Conservation (phyloP, 1,140 invertebrate species). For the Lordiphosa collinella region DNA sequence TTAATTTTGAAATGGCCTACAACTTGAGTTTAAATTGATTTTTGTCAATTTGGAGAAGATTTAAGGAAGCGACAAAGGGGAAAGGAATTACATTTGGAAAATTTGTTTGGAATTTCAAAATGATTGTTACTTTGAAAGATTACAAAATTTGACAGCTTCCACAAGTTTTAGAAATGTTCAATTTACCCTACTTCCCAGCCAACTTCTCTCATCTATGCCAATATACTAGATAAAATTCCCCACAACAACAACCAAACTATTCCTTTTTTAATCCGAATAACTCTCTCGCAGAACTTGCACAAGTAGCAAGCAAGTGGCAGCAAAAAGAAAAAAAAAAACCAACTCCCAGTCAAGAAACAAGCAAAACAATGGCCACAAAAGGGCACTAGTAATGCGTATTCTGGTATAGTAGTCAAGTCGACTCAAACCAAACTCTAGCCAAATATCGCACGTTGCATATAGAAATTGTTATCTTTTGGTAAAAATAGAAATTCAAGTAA, state of each 20-base stretch:
- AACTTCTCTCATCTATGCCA: conserved; percentile 37
- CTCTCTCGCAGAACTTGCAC: conserved; percentile 25
- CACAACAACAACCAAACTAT: conserved; percentile 9
- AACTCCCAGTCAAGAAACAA: background rate
- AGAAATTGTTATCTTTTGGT: conserved; percentile 61
- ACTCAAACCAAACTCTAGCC: conserved; percentile 33
- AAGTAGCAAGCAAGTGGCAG: conserved; percentile 19
- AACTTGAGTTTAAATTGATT: conserved; percentile 27
- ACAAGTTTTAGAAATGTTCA: too few species aligned
- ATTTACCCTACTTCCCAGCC: too few species aligned
- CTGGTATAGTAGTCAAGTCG: conserved; percentile 24
- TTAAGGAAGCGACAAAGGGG: background rate
- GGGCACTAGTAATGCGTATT: conserved; percentile 39
- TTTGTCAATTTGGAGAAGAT: background rate
- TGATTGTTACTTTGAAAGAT: too few species aligned
- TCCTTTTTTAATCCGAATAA: conserved; percentile 27
- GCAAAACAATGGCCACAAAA: conserved; percentile 28
- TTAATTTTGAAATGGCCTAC: conserved; percentile 44
- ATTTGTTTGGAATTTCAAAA: too few species aligned
- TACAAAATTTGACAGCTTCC: too few species aligned
- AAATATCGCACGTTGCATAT: conserved; percentile 59
- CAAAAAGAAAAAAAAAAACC: conserved; percentile 14
- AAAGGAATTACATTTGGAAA: too few species aligned
- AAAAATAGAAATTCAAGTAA: conserved; percentile 70
- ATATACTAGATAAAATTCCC: conserved; percentile 29